Percentiles rank a stretch among this genome's conserved stretches.
These are phyloP conservation scores for Drosophila pectinifera DNA, from an alignment of 1,140 invertebrate species.

Conservation along the genomic window DNA sequence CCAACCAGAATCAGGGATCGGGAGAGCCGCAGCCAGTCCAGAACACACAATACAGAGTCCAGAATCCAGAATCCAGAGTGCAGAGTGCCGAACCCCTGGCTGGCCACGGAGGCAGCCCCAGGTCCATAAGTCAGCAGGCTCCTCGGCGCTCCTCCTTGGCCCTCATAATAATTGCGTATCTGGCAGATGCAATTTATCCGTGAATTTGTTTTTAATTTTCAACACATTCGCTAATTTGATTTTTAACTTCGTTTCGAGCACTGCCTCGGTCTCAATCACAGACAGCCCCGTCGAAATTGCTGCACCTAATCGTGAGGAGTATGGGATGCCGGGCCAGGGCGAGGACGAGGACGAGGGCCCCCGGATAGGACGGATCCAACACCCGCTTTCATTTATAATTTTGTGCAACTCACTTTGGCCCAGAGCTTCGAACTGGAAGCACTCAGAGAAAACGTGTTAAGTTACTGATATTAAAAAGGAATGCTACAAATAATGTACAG, in stretches of 20 bases:
- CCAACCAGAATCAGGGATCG: slow-evolving; percentile 14
- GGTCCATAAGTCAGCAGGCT: slow-evolving; percentile 72
- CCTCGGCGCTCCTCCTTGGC: slow-evolving; percentile 8
- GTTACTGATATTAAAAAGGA: not conserved
- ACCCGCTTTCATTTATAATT: slow-evolving; percentile 78
- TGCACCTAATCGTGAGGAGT: slow-evolving; percentile 77
- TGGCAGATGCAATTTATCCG: slow-evolving; percentile 85
- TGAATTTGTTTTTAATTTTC: slow-evolving; percentile 85
- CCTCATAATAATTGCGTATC: slow-evolving; percentile 85
- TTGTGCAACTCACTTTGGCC: slow-evolving; percentile 79
- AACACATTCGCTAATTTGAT: slow-evolving; percentile 85
- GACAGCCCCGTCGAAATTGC: slow-evolving; percentile 77
- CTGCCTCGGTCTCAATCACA: slow-evolving; percentile 82
- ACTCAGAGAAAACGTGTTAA: not conserved
- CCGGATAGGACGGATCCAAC: slow-evolving; percentile 62
- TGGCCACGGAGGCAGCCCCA: slow-evolving; percentile 18
- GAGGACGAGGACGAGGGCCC: slow-evolving; percentile 24
- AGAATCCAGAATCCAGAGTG: slow-evolving; percentile 3
- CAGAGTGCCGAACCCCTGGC: slow-evolving; percentile 13
- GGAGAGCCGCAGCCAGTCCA: slow-evolving; percentile 19
- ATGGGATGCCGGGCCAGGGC: slow-evolving; percentile 17
- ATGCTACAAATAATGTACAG: not conserved
- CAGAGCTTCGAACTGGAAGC: slow-evolving; percentile 23
- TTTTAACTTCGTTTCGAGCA: slow-evolving; percentile 84
- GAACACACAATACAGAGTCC: slow-evolving; percentile 34